Evolutionary conservation across 1,140 invertebrate species (phyloP).

Genomic region (Sitophilus oryzae): DNA sequence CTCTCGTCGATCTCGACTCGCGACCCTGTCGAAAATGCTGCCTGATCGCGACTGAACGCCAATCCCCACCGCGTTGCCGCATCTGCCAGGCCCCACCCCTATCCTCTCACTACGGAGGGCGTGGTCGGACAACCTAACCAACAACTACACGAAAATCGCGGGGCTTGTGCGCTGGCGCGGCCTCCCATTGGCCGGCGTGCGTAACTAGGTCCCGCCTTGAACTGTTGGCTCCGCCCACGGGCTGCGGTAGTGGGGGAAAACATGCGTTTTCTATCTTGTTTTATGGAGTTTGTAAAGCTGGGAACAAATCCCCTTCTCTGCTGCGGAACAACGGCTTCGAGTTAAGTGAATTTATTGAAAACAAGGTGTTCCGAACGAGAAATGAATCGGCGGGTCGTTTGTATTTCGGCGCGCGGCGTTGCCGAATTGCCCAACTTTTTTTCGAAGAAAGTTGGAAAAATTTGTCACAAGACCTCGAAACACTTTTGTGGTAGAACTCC

Average conservation of each 20-base stretch:
- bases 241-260: constrained; percentile 23
- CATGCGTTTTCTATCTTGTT: constrained; percentile 42
- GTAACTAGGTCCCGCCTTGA: neutral
- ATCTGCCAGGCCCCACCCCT: constrained; percentile 22
- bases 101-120: constrained; percentile 33
- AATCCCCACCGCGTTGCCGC: constrained; percentile 16
- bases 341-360: constrained; percentile 47
- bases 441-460: too few species aligned
- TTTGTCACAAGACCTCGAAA: too few species aligned
- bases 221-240: constrained; percentile 23
- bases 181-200: constrained; percentile 34
- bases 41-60: constrained; percentile 38
- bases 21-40: constrained; percentile 36
- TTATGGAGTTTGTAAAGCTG: constrained; percentile 42
- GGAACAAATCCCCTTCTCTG: constrained; percentile 45
- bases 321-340: constrained; percentile 40
- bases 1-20: constrained; percentile 8
- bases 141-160: constrained; percentile 38
- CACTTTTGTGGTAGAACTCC: too few species aligned
- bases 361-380: constrained; percentile 44
- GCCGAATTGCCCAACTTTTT: too few species aligned
- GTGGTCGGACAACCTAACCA: constrained; percentile 29
- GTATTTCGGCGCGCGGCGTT: constrained; percentile 38
- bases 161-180: constrained; percentile 18
- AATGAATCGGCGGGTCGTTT: constrained; percentile 46